Evolutionary conservation across 2,113 vertebrate species (phyloP), one percentile per base, ranked within the genome.

Genomic region (Oryzias celebensis): DNA sequence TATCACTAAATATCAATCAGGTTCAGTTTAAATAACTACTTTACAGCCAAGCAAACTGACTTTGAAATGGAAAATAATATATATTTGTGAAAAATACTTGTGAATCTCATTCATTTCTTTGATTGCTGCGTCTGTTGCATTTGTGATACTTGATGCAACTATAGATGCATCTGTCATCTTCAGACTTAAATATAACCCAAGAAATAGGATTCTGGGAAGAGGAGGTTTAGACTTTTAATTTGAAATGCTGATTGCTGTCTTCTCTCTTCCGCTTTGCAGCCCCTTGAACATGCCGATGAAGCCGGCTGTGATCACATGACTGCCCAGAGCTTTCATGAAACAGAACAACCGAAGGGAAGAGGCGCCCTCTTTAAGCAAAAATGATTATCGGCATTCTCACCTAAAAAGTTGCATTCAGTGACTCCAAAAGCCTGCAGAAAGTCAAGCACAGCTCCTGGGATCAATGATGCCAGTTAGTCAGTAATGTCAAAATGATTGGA

Each of bases 261-360:
- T 58, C 58, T 53, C 18, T 45, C 77, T 75, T 69, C 20, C 28
- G 60, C n/a, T 28, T 58, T n/a, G 24, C 31, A 28, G 43, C 3
- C 0, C 6, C 79, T 87, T 88, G 75, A 88, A 41, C 51, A 68
- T 70, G 62, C 74, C 91, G 92, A 83, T 88, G 85, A 84, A 79
- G 85, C 81, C 77, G 81, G 71, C 49, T 69, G 72, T 77, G 85
- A 88, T 94, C 94, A 95, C 94, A 91, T 95, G 94, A 95, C 84
- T 77, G 76, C 86, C 88, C 71, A 60, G 61, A 91, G 93, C 92
- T 91, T 20, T 94, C 93, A 93, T 88, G 85, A 88, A 86, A 84
- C 75, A 66, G 86, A 80, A 77, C 72, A 84, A 82, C 80, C 82
- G 86, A 76, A 81, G 86, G 81, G 85, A 76, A 88, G 85, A 91